Conservation (phyloP, 2,888 invertebrate genomes). For the Girardia tigrina region DNA sequence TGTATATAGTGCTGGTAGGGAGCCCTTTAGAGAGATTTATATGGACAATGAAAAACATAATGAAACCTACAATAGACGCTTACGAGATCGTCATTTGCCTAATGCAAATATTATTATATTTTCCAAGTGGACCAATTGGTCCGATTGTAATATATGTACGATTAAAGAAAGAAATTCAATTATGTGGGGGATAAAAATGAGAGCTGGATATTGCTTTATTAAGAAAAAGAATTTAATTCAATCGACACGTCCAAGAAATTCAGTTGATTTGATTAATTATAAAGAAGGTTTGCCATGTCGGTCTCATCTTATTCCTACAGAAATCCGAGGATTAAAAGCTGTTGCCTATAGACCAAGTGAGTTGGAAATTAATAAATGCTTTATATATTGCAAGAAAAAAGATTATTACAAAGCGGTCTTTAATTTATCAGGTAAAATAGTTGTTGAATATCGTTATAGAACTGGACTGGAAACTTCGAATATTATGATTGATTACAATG, state of each 20-base stretch:
- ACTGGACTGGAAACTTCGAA: neutral
- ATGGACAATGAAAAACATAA: neutral
- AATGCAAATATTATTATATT: neutral
- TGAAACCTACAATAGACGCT: neutral
- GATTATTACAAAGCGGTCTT: neutral
- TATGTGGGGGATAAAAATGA: neutral
- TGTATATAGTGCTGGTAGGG: slow-evolving; percentile 2
- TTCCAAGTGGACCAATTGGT: slow-evolving; percentile 12
- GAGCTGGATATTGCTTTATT: slow-evolving; percentile 8
- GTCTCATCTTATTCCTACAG: neutral
- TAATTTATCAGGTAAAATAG: neutral
- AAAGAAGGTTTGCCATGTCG: slow-evolving; percentile 5
- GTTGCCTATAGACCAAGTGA: slow-evolving; percentile 24
- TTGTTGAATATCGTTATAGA: neutral
- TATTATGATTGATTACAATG: neutral
- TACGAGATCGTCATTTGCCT: neutral
- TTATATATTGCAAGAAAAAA: slow-evolving; percentile 5
- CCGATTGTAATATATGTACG: slow-evolving; percentile 13
- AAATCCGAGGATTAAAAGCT: neutral
- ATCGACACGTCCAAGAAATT: neutral
- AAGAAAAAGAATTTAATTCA: neutral
- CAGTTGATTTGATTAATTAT: neutral
- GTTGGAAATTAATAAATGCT: neutral
- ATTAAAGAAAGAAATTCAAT: slow-evolving; percentile 16
- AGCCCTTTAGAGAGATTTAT: slow-evolving; percentile 31